Percentiles rank a stretch among this genome's conserved stretches.
Evolutionary conservation across 2,113 vertebrate species (phyloP).

Genomic region (Ictalurus punctatus): DNA sequence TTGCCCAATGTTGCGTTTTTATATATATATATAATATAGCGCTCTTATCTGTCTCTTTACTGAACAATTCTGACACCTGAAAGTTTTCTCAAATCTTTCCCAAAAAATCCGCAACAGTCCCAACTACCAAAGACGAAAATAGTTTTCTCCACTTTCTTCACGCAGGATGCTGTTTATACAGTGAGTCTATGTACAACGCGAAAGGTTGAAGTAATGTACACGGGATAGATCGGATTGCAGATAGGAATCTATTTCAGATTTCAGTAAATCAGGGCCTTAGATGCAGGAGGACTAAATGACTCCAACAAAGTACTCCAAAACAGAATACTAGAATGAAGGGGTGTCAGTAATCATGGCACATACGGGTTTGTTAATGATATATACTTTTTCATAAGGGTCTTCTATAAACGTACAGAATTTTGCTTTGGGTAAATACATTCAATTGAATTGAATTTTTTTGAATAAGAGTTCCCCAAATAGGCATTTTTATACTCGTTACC

Average conservation of each 20-base stretch:
- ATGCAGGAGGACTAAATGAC: too few relatives aligned
- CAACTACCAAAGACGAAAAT: background rate
- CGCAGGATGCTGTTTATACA: background rate
- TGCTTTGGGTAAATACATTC: too few relatives aligned
- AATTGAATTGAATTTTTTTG: too few relatives aligned
- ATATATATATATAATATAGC: too few relatives aligned
- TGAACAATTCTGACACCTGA: too few relatives aligned
- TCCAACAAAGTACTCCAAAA: background rate
- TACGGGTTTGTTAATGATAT: background rate
- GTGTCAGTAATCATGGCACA: background rate
- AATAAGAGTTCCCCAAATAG: too few relatives aligned
- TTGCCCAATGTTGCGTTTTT: too few relatives aligned
- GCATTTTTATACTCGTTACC: too few relatives aligned
- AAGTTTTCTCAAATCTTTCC: background rate
- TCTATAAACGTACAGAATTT: background rate
- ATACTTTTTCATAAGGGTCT: background rate
- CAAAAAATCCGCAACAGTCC: background rate
- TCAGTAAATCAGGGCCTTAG: background rate
- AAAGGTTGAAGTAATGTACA: too few relatives aligned
- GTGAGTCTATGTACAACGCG: background rate
- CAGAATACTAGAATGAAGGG: background rate
- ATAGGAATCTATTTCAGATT: background rate
- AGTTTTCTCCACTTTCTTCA: background rate
- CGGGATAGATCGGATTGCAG: background rate
- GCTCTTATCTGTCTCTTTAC: too few relatives aligned